Conservation (phyloP, 2,797 vertebrate genomes). For the Rhadinocentrus ornatus region DNA sequence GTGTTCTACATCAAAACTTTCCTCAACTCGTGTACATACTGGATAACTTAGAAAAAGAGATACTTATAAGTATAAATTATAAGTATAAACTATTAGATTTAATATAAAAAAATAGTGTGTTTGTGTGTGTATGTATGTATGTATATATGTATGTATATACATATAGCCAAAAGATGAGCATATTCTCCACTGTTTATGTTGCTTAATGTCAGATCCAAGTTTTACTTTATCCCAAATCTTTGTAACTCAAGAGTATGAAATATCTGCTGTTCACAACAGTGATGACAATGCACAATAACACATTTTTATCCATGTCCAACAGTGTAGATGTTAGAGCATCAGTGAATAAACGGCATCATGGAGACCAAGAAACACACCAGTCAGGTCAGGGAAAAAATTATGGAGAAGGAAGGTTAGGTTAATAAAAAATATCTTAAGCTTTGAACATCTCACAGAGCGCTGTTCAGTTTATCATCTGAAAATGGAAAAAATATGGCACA, state of each 20-base stretch:
- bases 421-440: background rate
- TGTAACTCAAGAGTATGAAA: background rate
- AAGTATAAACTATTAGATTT: too few species aligned
- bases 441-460: background rate
- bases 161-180: background rate
- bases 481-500: background rate
- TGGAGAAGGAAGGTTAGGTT: background rate
- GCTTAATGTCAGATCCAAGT: too few species aligned
- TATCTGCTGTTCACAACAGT: background rate
- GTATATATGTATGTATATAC: too few species aligned
- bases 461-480: slow-evolving; percentile 2
- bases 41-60: background rate
- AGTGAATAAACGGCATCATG: background rate
- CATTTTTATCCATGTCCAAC: background rate
- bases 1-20: background rate
- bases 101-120: too few species aligned
- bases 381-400: background rate
- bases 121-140: too few species aligned
- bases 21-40: background rate
- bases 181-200: background rate
- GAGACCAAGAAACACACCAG: slow-evolving; percentile 2
- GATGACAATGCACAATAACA: background rate
- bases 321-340: background rate
- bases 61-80: too few species aligned
- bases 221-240: background rate